Evolutionary conservation across 2,888 invertebrate genomes (phyloP), one percentile per base, ranked within the genome.

Genomic region (Eledone cirrhosa): DNA sequence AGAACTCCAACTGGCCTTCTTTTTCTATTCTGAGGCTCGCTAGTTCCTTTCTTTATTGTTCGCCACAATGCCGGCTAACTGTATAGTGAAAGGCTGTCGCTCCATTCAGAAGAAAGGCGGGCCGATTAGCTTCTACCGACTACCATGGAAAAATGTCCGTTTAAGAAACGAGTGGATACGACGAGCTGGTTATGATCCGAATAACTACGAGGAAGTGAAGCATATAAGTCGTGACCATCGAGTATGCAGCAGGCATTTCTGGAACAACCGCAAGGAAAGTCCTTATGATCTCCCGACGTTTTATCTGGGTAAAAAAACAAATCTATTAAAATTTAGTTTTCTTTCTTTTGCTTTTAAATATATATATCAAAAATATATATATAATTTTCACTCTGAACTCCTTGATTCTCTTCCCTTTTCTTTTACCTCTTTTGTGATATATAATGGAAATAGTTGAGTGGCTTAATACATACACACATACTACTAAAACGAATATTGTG

Each of bases 81-180:
- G 72, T 14, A 72, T 72, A 72, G 72, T 72, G 72, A 72, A 72
- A 33, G 41, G 72, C 72, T 72, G 72, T 72, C 72, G 72, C 41
- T 72, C 72, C 41, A 72, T 72, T 72, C 72, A 72, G 72, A 72
- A 72, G 72, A 72, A 72, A 72, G 72, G 72, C 33, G 72, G 72
- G 72, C 72, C 72, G 72, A 72, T 72, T 41, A 72, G 72, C 72
- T 72, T 72, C 72, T 72, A 72, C 72, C 72, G 72, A 41, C 72
- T 72, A 22, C 72, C 72, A 24, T 72, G 72, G 72, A 72, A 72
- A 72, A 72, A 72, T 72, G 72, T 72, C 33, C 72, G 72, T 24
- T 24, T 72, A 24, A 72, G 72, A 72, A 72, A 72, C 31, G 72
- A 72, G 41, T 72, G 72, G 72, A 72, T 72, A n/a, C 72, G 41